phyloP scores from a whole-genome alignment of 2,797 vertebrate species.

The Brachyrhaphis roseni region DNA sequence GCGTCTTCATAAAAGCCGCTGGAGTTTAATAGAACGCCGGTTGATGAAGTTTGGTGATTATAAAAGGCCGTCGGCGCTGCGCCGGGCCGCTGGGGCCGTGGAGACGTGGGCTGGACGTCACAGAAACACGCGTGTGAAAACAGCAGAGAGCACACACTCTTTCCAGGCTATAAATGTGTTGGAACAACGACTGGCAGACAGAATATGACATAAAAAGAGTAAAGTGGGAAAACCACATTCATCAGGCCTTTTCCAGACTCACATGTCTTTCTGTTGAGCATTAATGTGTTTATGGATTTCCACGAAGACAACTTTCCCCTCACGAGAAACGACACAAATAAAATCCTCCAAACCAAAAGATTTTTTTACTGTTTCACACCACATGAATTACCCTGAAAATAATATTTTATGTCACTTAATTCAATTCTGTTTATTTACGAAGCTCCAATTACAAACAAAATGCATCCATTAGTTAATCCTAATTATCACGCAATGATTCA shows the following conservation, averaged over 20 bases:
- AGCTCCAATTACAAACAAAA: no score
- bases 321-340: background rate
- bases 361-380: background rate
- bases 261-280: background rate
- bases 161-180: constrained; percentile 57
- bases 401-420: background rate
- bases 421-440: background rate
- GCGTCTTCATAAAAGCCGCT: constrained; percentile 40
- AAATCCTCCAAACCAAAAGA: background rate
- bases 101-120: constrained; percentile 56
- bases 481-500: background rate
- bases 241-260: constrained; percentile 56
- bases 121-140: background rate
- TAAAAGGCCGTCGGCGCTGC: constrained; percentile 53
- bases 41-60: constrained; percentile 52
- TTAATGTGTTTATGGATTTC: constrained; percentile 7
- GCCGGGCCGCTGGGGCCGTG: constrained; percentile 52
- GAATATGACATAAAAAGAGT: constrained; percentile 41
- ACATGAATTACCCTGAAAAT: background rate
- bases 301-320: background rate
- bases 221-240: constrained; percentile 37
- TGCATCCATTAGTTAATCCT: background rate
- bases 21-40: constrained; percentile 54
- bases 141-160: background rate
- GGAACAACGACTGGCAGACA: constrained; percentile 46